phyloP scores from a whole-genome alignment of 1,140 invertebrate species.

The Scylla paramamosain region DNA sequence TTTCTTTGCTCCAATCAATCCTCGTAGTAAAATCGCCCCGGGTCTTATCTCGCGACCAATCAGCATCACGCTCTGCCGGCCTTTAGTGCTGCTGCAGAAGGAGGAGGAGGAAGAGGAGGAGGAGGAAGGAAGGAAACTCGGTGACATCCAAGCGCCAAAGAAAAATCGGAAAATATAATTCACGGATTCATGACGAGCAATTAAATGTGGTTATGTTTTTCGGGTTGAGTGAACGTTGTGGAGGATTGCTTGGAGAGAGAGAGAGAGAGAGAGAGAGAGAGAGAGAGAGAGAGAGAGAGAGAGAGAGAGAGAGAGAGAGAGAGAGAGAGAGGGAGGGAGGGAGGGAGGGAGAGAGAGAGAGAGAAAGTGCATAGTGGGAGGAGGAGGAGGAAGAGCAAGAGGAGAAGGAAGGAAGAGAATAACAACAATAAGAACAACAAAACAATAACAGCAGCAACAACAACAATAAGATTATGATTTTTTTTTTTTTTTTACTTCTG shows the following conservation, averaged over 20 bases:
- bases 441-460: background rate
- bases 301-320: constrained; percentile 20
- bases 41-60: too few species aligned
- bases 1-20: too few species aligned
- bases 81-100: too few species aligned
- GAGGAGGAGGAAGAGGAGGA: background rate
- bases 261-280: background rate
- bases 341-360: background rate
- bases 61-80: too few species aligned
- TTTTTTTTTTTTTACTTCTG: too few species aligned
- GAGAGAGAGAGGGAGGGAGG: background rate
- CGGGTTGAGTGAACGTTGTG: too few species aligned
- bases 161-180: background rate
- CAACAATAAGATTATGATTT: too few species aligned
- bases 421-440: background rate
- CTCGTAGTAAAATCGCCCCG: too few species aligned
- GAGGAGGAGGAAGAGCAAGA: background rate
- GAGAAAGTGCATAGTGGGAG: background rate
- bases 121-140: background rate
- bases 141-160: background rate
- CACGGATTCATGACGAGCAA: too few species aligned
- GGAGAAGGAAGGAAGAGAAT: background rate
- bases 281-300: background rate
- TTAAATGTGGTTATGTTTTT: too few species aligned
- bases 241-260: background rate